Conservation (phyloP, 2,888 invertebrate species). For the Enchytraeus crypticus region DNA sequence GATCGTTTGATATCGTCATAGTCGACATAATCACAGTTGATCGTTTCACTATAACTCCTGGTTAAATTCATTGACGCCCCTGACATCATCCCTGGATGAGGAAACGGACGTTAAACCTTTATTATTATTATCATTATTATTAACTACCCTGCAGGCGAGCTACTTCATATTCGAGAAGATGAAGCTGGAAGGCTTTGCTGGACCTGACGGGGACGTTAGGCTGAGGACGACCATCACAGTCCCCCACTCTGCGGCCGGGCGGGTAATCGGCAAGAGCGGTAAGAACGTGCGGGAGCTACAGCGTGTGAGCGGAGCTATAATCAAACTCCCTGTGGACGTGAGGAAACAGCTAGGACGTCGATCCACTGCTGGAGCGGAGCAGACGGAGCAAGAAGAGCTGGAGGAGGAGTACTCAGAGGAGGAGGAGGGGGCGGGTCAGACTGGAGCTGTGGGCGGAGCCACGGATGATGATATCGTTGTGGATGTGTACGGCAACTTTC, state of each 20-base stretch:
- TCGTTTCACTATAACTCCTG: too few species aligned
- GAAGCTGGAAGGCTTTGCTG: constrained; percentile 59
- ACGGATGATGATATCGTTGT: constrained; percentile 28
- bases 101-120: too few species aligned
- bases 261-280: constrained; percentile 80
- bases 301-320: constrained; percentile 78
- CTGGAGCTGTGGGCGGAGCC: neutral
- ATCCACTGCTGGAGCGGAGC: neutral
- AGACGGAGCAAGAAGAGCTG: neutral
- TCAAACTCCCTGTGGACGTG: constrained; percentile 45
- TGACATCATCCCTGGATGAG: too few species aligned
- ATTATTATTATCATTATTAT: too few species aligned
- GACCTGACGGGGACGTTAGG: constrained; percentile 63
- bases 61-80: too few species aligned
- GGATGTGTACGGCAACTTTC: constrained; percentile 29
- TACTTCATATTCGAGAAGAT: constrained; percentile 96
- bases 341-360: neutral
- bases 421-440: neutral
- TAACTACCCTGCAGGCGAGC: too few species aligned
- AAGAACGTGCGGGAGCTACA: constrained; percentile 66
- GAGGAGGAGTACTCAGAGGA: constrained; percentile 1
- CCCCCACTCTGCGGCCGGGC: constrained; percentile 79
- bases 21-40: too few species aligned
- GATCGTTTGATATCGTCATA: too few species aligned
- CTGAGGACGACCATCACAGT: constrained; percentile 86